Percentiles rank a stretch among this genome's conserved stretches.
Evolutionary conservation across 2,113 vertebrate genomes (phyloP).

Genomic region (Hassar affinis): DNA sequence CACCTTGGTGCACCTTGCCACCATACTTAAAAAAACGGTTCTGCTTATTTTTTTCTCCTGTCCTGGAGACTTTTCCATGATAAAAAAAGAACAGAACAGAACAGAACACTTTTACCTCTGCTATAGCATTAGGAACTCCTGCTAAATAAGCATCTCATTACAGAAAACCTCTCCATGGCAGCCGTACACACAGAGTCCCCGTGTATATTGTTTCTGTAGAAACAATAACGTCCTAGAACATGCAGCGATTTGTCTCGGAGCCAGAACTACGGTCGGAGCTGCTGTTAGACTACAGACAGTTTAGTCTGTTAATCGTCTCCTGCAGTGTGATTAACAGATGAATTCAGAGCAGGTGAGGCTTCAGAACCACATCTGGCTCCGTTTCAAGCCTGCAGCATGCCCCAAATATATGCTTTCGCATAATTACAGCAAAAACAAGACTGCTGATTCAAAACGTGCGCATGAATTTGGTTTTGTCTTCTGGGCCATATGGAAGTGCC

Average conservation of each 20-base stretch:
- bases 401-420: neutral
- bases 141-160: neutral
- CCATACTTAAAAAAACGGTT: too few species aligned
- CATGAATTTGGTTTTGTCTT: neutral
- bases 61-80: too few species aligned
- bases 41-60: too few species aligned
- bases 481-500: neutral
- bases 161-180: neutral
- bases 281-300: neutral
- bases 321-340: neutral
- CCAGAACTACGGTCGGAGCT: neutral
- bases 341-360: conserved; percentile 6
- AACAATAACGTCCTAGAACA: neutral
- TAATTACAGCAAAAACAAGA: neutral
- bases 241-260: neutral
- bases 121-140: neutral
- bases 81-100: neutral
- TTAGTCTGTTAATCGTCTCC: neutral
- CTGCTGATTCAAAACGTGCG: neutral
- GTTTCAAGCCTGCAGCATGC: neutral
- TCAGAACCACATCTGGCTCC: conserved; percentile 5
- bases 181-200: too few species aligned
- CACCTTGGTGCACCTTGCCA: neutral
- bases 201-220: neutral
- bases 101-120: neutral